Evolutionary conservation across 2,797 vertebrate species (phyloP), one percentile per base, ranked within the genome.

Genomic region (Margarornis squamiger): DNA sequence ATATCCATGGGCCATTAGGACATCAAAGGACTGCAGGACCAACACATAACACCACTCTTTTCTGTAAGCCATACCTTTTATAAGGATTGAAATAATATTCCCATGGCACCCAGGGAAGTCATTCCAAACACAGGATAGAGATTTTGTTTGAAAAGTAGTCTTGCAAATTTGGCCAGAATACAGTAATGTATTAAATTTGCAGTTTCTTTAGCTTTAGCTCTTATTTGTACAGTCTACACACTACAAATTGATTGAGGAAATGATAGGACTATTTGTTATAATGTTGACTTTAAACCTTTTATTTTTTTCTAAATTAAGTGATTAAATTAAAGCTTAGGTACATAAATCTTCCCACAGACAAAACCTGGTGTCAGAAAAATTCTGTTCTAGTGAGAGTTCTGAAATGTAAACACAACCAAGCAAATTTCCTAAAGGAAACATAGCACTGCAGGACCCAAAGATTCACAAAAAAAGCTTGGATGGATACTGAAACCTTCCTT

Each of bases 121-220:
- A 54, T 89, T 71, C 23, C 59, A 34, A 46, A 20, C 19, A 9
- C 1, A 29, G 17, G 71, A 45, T 22, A 52, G 0, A 23, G 36
- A 15, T 41, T 59, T 79, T 54, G 9, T 34, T 9, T 16, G 41
- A 52, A 34, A 86, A 27, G 4, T 10, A 59, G 21, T 9, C 2
- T 24, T 67, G 43, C 36, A 65, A 88, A 66, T 1, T 6, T 41
- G 51, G 1, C 30, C 30, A 51, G 32, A 38, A 66, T 67, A 63
- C 1, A 2, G 23, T 20, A 67, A 59, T 1, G 0, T 30, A 32
- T 23, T n/a, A 36, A 43, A 46, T 20, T 41, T 66, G 5, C 2
- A 46, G 10, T 55, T 62, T 49, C 7, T 29, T 74, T 73, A 48
- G 6, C 22, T 21, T 54, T 73, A 14, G 2, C 4, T 63, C 10